A percentile compares a stretch with the other conserved stretches of the same genome.
Conservation (phyloP, 2,797 vertebrate genomes). For the Molossus alvarezi region DNA sequence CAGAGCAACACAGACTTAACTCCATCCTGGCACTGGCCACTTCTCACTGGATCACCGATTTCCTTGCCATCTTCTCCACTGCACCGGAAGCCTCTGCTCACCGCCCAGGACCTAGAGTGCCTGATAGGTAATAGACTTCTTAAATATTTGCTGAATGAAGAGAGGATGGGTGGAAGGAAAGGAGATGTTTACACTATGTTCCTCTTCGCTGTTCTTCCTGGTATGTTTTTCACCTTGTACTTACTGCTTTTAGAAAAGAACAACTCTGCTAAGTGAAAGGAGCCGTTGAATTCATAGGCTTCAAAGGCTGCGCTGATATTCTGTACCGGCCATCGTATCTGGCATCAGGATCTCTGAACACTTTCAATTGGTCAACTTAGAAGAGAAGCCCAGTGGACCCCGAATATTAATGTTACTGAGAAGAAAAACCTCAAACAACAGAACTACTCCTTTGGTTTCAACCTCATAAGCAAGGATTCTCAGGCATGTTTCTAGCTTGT, state of each 20-base stretch:
- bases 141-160: background rate
- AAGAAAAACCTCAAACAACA: background rate
- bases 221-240: background rate
- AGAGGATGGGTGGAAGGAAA: background rate
- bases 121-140: background rate
- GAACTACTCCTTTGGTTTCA: background rate
- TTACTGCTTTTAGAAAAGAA: background rate
- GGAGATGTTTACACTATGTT: background rate
- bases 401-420: background rate
- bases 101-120: background rate
- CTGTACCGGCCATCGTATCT: background rate
- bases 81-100: background rate
- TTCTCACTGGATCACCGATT: background rate
- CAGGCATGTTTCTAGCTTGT: background rate
- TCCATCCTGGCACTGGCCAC: background rate
- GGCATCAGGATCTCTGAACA: background rate
- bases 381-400: background rate
- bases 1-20: background rate
- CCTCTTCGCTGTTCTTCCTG: background rate
- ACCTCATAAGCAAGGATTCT: background rate
- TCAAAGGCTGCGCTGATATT: background rate
- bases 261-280: background rate
- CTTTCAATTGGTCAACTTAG: background rate
- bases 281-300: background rate
- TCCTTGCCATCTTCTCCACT: background rate